These are phyloP conservation scores for Crotalus tigris DNA, from an alignment of 2,113 vertebrate genomes.

Conservation along the genomic window DNA sequence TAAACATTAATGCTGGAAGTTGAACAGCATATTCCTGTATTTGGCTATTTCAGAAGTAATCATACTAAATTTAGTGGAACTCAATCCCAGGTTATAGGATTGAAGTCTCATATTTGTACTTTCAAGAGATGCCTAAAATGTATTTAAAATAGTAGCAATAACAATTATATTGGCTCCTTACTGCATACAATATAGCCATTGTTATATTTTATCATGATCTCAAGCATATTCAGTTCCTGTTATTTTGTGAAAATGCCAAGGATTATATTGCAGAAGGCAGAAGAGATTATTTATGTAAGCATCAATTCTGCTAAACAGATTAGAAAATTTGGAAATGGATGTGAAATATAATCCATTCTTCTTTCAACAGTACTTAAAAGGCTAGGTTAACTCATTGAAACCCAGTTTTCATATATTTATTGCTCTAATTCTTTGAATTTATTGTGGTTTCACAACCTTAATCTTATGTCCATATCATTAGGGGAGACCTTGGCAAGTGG, in stretches of 20 bases:
- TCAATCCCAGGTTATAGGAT: background rate
- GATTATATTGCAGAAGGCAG: conserved; percentile 11
- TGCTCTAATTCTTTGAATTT: background rate
- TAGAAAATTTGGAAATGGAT: conserved; percentile 3
- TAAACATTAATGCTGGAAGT: background rate
- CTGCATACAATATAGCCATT: background rate
- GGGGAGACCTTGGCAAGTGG: background rate
- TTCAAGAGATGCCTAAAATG: background rate
- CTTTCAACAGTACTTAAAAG: background rate
- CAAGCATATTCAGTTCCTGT: background rate
- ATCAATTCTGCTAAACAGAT: background rate
- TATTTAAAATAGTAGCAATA: background rate
- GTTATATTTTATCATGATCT: background rate
- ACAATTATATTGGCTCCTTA: background rate
- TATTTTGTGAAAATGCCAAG: background rate
- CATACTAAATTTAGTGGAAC: background rate
- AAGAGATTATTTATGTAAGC: background rate
- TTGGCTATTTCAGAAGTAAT: background rate
- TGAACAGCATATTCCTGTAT: background rate
- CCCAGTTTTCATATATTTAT: background rate
- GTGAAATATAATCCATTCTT: conserved; percentile 9
- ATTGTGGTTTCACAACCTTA: background rate
- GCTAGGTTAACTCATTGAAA: background rate
- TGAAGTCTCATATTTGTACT: background rate
- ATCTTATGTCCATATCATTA: background rate